Percentiles rank a stretch among this genome's conserved stretches.
phyloP scores from a whole-genome alignment of 2,113 vertebrate genomes.

The Manacus vitellinus region DNA sequence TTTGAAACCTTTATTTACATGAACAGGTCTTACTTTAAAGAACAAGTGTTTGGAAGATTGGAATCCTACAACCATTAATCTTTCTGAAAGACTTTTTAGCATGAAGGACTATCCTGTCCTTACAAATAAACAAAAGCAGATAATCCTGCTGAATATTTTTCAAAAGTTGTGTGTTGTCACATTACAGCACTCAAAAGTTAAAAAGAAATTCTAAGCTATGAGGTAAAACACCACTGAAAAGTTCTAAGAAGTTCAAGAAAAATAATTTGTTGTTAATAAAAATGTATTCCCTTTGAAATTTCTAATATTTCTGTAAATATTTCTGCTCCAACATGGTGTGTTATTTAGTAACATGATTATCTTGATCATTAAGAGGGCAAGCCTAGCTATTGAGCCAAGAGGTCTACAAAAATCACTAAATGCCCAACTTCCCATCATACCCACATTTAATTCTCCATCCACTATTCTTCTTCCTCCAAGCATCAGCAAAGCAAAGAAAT shows the following conservation, averaged over 20 bases:
- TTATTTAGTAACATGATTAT: background rate
- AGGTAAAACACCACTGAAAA: background rate
- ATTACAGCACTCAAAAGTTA: background rate
- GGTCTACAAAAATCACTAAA: background rate
- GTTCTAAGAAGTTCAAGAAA: background rate
- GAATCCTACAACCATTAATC: constrained; percentile 40
- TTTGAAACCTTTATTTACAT: constrained; percentile 1
- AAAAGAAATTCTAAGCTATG: background rate
- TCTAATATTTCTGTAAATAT: background rate
- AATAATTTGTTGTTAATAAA: background rate
- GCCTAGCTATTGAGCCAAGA: background rate
- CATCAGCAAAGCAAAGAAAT: accelerated
- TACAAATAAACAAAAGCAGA: constrained; percentile 1
- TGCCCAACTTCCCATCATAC: background rate
- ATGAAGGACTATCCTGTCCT: background rate
- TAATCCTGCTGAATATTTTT: background rate
- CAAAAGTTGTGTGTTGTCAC: background rate
- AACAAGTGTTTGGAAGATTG: constrained; percentile 8
- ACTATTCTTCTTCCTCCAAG: background rate
- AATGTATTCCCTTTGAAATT: background rate
- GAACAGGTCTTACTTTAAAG: background rate
- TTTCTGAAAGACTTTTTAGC: constrained; percentile 8
- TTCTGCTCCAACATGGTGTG: background rate
- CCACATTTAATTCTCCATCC: background rate
- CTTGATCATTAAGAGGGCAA: background rate